Percentiles rank a stretch among this genome's conserved stretches.
Conservation (phyloP, 2,113 vertebrate genomes). For the Acrocephalus kingi region DNA sequence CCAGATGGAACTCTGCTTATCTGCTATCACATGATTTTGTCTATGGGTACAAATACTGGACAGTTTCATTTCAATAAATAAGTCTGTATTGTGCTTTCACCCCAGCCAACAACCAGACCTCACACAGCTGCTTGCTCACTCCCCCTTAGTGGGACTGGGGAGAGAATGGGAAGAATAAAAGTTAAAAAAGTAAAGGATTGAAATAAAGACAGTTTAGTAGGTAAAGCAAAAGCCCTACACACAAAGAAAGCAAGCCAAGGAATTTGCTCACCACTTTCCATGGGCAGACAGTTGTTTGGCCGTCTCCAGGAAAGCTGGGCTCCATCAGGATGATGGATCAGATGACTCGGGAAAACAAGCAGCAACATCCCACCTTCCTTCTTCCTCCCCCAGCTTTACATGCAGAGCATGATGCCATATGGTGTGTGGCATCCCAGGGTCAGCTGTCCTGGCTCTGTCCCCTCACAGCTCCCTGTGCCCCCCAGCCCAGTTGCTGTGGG, state of each 20-base stretch:
- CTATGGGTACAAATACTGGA: background rate
- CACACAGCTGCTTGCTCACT: background rate
- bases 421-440: rapidly evolving
- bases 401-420: too few species aligned
- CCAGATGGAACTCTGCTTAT: background rate
- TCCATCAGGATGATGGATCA: background rate
- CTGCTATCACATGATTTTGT: background rate
- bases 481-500: background rate
- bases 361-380: rapidly evolving
- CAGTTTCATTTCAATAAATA: background rate
- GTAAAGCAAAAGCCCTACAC: background rate
- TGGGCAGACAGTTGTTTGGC: background rate
- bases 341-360: background rate
- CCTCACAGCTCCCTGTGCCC: background rate
- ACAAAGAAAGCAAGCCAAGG: background rate
- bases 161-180: background rate
- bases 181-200: background rate
- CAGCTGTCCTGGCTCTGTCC: background rate
- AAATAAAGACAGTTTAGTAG: background rate
- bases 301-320: background rate
- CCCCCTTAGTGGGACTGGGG: background rate
- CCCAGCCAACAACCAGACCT: background rate
- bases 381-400: background rate
- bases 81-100: background rate
- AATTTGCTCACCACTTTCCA: background rate